Conservation (phyloP, 2,797 vertebrate genomes). For the Antennarius maculatus region DNA sequence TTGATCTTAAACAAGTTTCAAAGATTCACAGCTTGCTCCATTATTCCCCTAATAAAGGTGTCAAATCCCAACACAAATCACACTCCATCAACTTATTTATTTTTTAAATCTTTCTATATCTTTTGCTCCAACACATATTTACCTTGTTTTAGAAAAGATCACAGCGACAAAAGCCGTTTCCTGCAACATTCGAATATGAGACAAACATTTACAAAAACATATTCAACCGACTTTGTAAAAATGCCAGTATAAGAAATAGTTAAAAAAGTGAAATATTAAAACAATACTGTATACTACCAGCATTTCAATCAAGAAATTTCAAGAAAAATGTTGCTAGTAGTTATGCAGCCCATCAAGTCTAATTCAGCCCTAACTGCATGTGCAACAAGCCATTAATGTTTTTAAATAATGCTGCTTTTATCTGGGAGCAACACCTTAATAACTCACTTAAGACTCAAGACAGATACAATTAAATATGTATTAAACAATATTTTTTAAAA, state of each 20-base stretch:
- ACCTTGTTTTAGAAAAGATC: constrained; percentile 7
- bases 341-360: neutral
- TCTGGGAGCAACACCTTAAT: constrained; percentile 6
- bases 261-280: neutral
- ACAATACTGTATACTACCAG: neutral
- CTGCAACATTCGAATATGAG: neutral
- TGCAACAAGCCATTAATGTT: constrained; percentile 1
- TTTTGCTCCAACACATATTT: constrained; percentile 18
- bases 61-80: constrained; percentile 31
- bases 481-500: constrained; percentile 13
- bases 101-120: neutral
- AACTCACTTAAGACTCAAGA: constrained; percentile 1
- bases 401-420: constrained; percentile 12
- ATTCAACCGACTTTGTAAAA: neutral
- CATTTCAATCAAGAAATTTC: neutral
- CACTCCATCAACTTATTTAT: constrained; percentile 3
- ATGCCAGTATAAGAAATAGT: too few species aligned
- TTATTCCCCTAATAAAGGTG: constrained; percentile 1
- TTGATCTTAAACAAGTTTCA: constrained; percentile 17
- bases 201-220: constrained; percentile 8
- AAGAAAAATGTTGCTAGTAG: neutral
- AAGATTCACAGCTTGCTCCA: constrained; percentile 8
- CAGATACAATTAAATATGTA: constrained; percentile 1
- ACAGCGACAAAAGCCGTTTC: neutral
- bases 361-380: neutral